phyloP scores from a whole-genome alignment of 2,888 invertebrate genomes.

The Sisyra nigra region DNA sequence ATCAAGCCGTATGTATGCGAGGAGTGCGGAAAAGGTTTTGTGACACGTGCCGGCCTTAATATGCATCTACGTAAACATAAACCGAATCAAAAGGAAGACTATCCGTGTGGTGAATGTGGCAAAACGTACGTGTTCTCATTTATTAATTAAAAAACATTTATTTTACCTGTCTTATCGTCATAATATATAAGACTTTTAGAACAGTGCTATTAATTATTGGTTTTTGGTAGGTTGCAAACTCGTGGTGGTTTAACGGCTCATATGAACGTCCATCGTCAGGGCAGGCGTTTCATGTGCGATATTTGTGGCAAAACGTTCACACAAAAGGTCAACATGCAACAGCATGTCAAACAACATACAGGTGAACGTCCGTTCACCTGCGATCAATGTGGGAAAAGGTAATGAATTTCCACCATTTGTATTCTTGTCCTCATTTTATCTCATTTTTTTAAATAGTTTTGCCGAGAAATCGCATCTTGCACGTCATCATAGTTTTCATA shows the following conservation, averaged over 20 bases:
- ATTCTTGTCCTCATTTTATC: constrained; percentile 1
- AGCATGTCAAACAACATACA: constrained; percentile 29
- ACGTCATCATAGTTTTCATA: constrained; percentile 27
- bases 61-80: constrained; percentile 32
- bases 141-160: background rate
- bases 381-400: constrained; percentile 30
- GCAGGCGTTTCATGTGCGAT: constrained; percentile 32
- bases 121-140: constrained; percentile 25
- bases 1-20: constrained; percentile 28
- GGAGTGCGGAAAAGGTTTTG: constrained; percentile 28
- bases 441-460: constrained; percentile 19
- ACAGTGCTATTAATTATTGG: too few relatives aligned
- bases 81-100: constrained; percentile 24
- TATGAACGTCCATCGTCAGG: constrained; percentile 27
- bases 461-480: constrained; percentile 28
- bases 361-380: constrained; percentile 33
- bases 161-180: constrained; percentile 1
- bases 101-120: constrained; percentile 27
- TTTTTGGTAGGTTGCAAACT: constrained; percentile 27
- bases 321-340: constrained; percentile 33
- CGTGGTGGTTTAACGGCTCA: constrained; percentile 28
- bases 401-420: constrained; percentile 12
- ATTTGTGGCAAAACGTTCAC: constrained; percentile 37
- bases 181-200: background rate
- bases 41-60: constrained; percentile 28